Evolutionary conservation across 2,797 vertebrate genomes (phyloP).

Genomic region (Thunnus albacares): DNA sequence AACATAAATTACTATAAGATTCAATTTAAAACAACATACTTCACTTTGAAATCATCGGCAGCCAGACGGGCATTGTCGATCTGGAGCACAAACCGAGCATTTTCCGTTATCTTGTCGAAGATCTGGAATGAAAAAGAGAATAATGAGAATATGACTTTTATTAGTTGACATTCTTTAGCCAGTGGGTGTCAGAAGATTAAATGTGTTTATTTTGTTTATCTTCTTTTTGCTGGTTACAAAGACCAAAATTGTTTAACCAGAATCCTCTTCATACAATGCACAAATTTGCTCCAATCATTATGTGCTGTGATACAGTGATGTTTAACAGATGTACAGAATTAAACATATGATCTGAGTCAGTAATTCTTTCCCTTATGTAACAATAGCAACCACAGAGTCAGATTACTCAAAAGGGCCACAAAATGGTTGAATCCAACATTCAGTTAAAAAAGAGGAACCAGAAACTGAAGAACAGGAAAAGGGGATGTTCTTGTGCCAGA

Average conservation of each 20-base stretch:
- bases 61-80: slow-evolving; percentile 96
- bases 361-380: slow-evolving; percentile 36
- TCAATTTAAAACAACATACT: slow-evolving; percentile 82
- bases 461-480: slow-evolving; percentile 60
- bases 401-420: slow-evolving; percentile 42
- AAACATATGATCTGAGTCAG: slow-evolving; percentile 48
- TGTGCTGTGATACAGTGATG: not conserved
- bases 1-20: not conserved
- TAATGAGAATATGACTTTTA: not conserved
- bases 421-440: slow-evolving; percentile 47
- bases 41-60: slow-evolving; percentile 94
- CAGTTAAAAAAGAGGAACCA: slow-evolving; percentile 67
- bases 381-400: slow-evolving; percentile 36
- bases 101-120: slow-evolving; percentile 88
- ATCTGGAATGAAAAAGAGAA: slow-evolving; percentile 81
- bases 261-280: not conserved
- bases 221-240: not conserved
- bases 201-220: not conserved
- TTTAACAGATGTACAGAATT: slow-evolving; percentile 8
- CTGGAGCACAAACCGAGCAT: slow-evolving; percentile 91
- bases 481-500: slow-evolving; percentile 52
- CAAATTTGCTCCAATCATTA: slow-evolving; percentile 4
- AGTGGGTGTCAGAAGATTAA: not conserved
- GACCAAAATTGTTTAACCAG: not conserved
- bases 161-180: not conserved